Base-by-base conservation (phyloP, 2,888 invertebrate species). In the Notodonta ziczac region DNA sequence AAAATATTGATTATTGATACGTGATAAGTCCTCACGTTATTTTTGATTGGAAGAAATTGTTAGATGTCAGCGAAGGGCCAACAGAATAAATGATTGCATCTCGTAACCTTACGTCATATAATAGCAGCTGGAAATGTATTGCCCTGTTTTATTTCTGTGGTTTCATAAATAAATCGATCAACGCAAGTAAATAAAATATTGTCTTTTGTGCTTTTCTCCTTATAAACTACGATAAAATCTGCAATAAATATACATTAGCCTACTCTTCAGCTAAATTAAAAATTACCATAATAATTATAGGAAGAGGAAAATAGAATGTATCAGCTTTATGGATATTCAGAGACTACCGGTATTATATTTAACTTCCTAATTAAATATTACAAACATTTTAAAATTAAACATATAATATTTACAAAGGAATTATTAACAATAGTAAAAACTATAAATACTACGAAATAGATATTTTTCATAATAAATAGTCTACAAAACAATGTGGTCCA, bases 401-500 rank as follows among this genome's bases (percentile, higher is more conserved):
- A 77, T 87, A 86, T 85, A 87, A 82, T 90, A 90, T 92, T 87
- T 92, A 92, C 92, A 92, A 88, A 87, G 84, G 82, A 85, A 84
- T 80, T 83, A 85, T 86, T 87, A 90, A 91, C 90, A 86, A 87
- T 86, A 82, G 84, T 90, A 86, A 83, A 84, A 84, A 78, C 87
- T 90, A 90, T 90, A 88, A 90, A 91, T 87, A 88, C 87, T 90
- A 89, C 84, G 81, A 89, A 88, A 86, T 87, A 84, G 87, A 87
- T 88, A 87, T 88, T 85, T 82, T 81, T 85, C 82, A 87, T 86
- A 88, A 89, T 91, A 92, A 91, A 91, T 89, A 90, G 82, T 83
- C 84, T 91, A 88, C 85, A 88, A 89, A 90, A 90, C 86, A 85
- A 87, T 74, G 81, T 79, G 84, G 86, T 87, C 86, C 86, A 86